Percentiles rank a stretch among this genome's conserved stretches.
phyloP scores from a whole-genome alignment of 2,113 vertebrate genomes.

The Sphaerodactylus townsendi region DNA sequence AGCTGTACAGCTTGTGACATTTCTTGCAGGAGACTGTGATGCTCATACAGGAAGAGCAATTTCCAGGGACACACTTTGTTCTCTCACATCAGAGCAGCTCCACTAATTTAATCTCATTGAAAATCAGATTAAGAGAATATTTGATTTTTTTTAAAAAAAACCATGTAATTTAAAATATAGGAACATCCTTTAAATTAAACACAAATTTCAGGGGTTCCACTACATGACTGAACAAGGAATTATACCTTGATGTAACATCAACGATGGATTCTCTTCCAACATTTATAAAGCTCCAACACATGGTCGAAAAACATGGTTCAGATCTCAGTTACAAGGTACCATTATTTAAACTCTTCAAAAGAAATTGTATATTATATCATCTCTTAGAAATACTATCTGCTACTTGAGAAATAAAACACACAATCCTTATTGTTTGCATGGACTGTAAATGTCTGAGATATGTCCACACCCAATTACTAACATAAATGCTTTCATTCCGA shows the following conservation, averaged over 20 bases:
- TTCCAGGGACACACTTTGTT: constrained; percentile 13
- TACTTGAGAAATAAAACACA: constrained; percentile 42
- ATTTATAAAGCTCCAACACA: constrained; percentile 23
- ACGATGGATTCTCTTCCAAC: constrained; percentile 19
- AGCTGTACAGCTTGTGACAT: constrained; percentile 12
- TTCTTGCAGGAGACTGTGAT: constrained; percentile 5
- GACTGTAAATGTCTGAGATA: constrained; percentile 28
- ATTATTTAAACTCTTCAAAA: constrained; percentile 44
- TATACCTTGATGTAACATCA: neutral
- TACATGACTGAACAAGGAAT: constrained; percentile 32
- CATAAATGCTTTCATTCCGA: constrained; percentile 27
- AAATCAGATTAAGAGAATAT: constrained; percentile 9
- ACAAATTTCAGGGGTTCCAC: constrained; percentile 31
- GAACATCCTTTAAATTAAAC: constrained; percentile 26
- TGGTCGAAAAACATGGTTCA: constrained; percentile 26
- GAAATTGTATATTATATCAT: constrained; percentile 10
- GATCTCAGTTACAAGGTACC: constrained; percentile 24
- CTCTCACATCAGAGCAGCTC: constrained; percentile 43
- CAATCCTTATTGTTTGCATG: constrained; percentile 13
- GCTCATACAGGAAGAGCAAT: neutral
- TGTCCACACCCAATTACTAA: constrained; percentile 31
- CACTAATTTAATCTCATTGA: constrained; percentile 42
- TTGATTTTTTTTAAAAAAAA: constrained; percentile 33
- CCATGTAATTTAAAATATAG: constrained; percentile 13
- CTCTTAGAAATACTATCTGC: constrained; percentile 21